Conservation (phyloP, 2,113 vertebrate genomes). For the Gymnarchus niloticus region DNA sequence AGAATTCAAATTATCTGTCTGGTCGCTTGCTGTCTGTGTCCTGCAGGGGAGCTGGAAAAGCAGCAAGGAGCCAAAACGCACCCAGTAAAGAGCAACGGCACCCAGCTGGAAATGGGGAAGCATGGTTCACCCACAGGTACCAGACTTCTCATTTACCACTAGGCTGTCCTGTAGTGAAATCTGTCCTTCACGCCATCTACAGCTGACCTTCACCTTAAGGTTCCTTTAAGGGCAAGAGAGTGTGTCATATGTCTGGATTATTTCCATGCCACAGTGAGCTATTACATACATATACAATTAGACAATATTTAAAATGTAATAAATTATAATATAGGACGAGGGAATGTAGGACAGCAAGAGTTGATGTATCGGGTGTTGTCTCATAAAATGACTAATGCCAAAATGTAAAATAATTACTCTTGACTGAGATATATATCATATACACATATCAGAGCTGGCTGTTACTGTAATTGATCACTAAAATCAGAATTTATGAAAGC, state of each 20-base stretch:
- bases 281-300: not conserved
- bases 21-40: not conserved
- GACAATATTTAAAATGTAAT: not conserved
- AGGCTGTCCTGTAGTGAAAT: not conserved
- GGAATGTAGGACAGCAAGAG: too few relatives aligned
- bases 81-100: conserved; percentile 72
- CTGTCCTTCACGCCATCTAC: not conserved
- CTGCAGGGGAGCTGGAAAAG: conserved; percentile 88
- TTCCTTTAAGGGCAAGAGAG: not conserved
- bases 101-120: conserved; percentile 77
- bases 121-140: conserved; percentile 82
- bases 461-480: not conserved
- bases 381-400: too few relatives aligned
- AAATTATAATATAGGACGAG: not conserved
- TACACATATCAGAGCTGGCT: not conserved
- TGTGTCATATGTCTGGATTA: not conserved
- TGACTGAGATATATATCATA: not conserved
- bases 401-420: too few relatives aligned
- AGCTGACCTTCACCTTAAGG: not conserved
- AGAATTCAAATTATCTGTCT: not conserved
- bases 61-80: conserved; percentile 81
- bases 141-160: not conserved
- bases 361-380: too few relatives aligned
- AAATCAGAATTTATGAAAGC: not conserved
- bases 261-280: not conserved